Conservation (phyloP, 1,140 invertebrate species). For the Drosophila nebulosa region DNA sequence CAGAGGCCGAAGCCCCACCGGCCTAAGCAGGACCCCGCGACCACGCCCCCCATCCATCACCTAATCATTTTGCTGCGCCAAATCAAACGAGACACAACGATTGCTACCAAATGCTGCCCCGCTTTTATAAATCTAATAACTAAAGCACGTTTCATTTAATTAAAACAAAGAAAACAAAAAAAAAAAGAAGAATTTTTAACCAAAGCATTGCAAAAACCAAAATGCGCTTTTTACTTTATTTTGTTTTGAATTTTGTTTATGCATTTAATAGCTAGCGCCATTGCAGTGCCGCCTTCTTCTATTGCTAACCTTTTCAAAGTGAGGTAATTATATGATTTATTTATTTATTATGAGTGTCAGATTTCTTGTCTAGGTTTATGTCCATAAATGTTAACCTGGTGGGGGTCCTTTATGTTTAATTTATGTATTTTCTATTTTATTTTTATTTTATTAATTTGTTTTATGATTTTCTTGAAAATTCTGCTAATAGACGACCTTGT, state of each 20-base stretch:
- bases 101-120: conserved; percentile 60
- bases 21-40: conserved; percentile 33
- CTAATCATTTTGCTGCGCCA: conserved; percentile 21
- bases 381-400: not conserved
- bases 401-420: conserved; percentile 31
- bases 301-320: conserved; percentile 2
- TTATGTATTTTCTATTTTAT: conserved; percentile 28
- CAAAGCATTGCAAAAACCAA: conserved; percentile 63
- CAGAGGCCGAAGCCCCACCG: conserved; percentile 71
- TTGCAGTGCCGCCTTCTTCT: conserved; percentile 32
- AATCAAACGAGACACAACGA: conserved; percentile 24
- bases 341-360: not conserved
- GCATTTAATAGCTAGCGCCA: conserved; percentile 56
- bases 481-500: conserved; percentile 99
- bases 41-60: not conserved
- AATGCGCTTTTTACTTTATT: conserved; percentile 33
- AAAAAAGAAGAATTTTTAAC: conserved; percentile 39
- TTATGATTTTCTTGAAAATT: conserved; percentile 74
- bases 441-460: conserved; percentile 43
- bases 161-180: conserved; percentile 29
- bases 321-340: not conserved
- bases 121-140: conserved; percentile 52
- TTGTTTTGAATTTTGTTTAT: conserved; percentile 35
- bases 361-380: conserved; percentile 14
- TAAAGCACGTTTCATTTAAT: conserved; percentile 45